Evolutionary conservation across 2,797 vertebrate species (phyloP).

Genomic region (Mus spretus): DNA sequence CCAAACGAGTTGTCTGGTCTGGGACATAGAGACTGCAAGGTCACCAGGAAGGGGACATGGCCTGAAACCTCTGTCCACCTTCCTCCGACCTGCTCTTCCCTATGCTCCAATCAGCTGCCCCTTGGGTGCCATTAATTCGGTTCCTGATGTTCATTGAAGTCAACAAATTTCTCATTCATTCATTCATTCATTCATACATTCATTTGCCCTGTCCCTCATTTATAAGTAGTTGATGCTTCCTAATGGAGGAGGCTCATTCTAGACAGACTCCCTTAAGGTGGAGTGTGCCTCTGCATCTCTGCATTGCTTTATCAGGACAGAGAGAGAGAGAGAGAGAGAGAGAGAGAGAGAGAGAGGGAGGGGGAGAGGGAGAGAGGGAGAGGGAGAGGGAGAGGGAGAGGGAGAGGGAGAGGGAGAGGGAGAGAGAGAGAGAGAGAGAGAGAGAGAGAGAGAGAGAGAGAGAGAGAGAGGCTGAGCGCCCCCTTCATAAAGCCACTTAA

Average conservation of each 20-base stretch:
- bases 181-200: neutral
- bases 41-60: constrained; percentile 13
- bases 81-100: neutral
- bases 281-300: rapidly evolving
- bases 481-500: neutral
- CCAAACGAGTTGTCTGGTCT: neutral
- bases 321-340: neutral
- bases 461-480: neutral
- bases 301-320: neutral
- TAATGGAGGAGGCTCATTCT: neutral
- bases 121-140: neutral
- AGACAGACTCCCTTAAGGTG: neutral
- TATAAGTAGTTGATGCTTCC: neutral
- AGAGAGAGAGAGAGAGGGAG: neutral
- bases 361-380: neutral
- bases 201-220: neutral
- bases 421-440: neutral
- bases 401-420: neutral
- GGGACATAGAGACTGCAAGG: neutral
- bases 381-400: neutral
- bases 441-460: neutral
- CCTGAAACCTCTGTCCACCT: neutral
- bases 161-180: neutral
- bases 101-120: neutral
- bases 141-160: neutral